Evolutionary conservation across 2,888 invertebrate species (phyloP), one percentile per base, ranked within the genome.

Genomic region (Netelia virgata): DNA sequence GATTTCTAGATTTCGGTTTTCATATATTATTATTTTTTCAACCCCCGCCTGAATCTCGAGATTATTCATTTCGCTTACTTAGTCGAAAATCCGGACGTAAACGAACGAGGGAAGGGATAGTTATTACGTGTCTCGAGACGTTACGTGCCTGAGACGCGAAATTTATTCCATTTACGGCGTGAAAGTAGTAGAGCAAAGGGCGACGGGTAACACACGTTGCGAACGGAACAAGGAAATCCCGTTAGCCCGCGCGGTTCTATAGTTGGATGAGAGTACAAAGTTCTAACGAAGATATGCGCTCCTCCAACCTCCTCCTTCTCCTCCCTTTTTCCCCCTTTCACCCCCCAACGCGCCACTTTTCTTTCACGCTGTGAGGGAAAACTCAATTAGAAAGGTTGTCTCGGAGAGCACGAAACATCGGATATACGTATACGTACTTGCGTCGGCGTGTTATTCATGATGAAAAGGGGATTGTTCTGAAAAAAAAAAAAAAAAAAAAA

Each of bases 281-380:
- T 85, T 82, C 61, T 85, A 79, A 85, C 61, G 82, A 85, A 82
- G 82, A 82, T 85, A 82, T 75, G 82, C 79, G 53, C 82, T 23
- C 69, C 53, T 72, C 57, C 59, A 14, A 64, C 70, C 16, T 69
- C 50, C 61, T 47, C 14, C 14, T 14, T 2, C 47, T 47, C 16
- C 16, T 36, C n/a, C 28, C 28, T 5, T 5, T 28, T 28, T 5
- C 28, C 28, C 28, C 28, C 6, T 28, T 5, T 3, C 28, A 2
- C 28, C 28, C 28, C 5, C 28, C 28, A 2, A 28, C 28, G 28
- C 28, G 6, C 28, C 8, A 61, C 69, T 73, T 64, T 57, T 10
- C 72, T 20, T 41, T 59, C 57, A 55, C 79, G 47, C 16, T 50
- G 28, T 69, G 18, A 53, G 6, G 55, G 61, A 75, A 79, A 85